phyloP scores from a whole-genome alignment of 1,140 invertebrate genomes.

The Diorhabda carinulata region DNA sequence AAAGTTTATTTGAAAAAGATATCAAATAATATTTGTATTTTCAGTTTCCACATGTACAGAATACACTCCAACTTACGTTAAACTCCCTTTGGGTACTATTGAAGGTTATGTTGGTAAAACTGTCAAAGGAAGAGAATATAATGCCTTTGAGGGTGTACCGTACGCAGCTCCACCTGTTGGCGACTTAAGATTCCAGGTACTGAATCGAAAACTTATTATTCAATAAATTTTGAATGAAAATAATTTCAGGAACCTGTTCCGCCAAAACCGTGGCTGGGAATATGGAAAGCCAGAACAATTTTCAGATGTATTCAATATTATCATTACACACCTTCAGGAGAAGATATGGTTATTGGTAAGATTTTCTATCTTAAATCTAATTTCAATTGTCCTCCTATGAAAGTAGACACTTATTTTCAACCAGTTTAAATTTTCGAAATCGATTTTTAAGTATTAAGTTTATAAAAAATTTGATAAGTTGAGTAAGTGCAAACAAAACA shows the following conservation, averaged over 20 bases:
- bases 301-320: slow-evolving; percentile 39
- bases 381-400: too few species aligned
- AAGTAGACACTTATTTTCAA: too few species aligned
- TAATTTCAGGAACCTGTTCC: slow-evolving; percentile 31
- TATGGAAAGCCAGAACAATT: slow-evolving; percentile 31
- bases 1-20: too few species aligned
- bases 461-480: too few species aligned
- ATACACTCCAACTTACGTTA: not conserved
- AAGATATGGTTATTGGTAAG: slow-evolving; percentile 10
- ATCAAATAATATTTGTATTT: not conserved
- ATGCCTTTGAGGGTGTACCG: slow-evolving; percentile 2
- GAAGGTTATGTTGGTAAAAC: not conserved
- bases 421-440: too few species aligned
- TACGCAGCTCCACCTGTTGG: slow-evolving; percentile 1
- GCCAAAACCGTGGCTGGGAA: slow-evolving; percentile 36
- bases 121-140: not conserved
- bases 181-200: not conserved
- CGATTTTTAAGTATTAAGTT: too few species aligned
- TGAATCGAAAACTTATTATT: not conserved
- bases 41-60: not conserved
- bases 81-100: not conserved
- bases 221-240: not conserved
- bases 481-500: too few species aligned
- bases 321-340: slow-evolving; percentile 25
- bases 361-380: too few species aligned